A percentile compares a stretch with the other conserved stretches of the same genome.
phyloP scores from a whole-genome alignment of 2,797 vertebrate species.

The Sebastes ruberrimus region DNA sequence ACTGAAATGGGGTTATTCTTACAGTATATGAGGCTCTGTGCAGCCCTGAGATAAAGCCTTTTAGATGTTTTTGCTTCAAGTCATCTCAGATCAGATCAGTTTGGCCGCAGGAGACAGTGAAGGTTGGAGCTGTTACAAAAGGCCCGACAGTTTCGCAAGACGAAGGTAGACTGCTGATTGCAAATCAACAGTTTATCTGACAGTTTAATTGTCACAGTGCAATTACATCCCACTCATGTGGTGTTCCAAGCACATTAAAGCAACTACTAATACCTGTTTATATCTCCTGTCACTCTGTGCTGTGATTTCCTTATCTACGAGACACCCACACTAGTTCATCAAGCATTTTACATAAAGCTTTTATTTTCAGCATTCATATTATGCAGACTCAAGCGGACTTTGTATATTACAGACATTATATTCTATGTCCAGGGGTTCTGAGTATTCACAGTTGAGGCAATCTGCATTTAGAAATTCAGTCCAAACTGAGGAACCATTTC shows the following conservation, averaged over 20 bases:
- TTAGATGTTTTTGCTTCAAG: constrained; percentile 19
- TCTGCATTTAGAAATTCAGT: constrained; percentile 47
- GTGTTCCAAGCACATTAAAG: constrained; percentile 6
- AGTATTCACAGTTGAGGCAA: constrained; percentile 32
- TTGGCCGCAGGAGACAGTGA: constrained; percentile 14
- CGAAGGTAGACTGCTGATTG: constrained; percentile 30
- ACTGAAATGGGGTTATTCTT: constrained; percentile 7
- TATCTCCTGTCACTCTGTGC: constrained; percentile 26
- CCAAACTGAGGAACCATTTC: constrained; percentile 41
- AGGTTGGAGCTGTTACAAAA: constrained; percentile 2
- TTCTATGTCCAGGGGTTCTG: constrained; percentile 17
- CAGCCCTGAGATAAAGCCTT: constrained; percentile 4
- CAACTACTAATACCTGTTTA: constrained; percentile 24
- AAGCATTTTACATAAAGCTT: constrained; percentile 24
- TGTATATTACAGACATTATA: constrained; percentile 13
- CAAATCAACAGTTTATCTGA: constrained; percentile 28
- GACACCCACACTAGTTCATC: constrained; percentile 32
- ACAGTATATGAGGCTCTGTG: not conserved
- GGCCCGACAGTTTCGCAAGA: constrained; percentile 3
- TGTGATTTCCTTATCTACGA: constrained; percentile 16
- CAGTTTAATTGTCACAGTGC: constrained; percentile 30
- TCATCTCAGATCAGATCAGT: not conserved
- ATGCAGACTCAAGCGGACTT: constrained; percentile 15
- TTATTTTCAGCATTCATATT: constrained; percentile 33
- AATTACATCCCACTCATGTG: constrained; percentile 21